phyloP scores from a whole-genome alignment of 2,888 invertebrate species.

The Temnothorax unifasciatus region DNA sequence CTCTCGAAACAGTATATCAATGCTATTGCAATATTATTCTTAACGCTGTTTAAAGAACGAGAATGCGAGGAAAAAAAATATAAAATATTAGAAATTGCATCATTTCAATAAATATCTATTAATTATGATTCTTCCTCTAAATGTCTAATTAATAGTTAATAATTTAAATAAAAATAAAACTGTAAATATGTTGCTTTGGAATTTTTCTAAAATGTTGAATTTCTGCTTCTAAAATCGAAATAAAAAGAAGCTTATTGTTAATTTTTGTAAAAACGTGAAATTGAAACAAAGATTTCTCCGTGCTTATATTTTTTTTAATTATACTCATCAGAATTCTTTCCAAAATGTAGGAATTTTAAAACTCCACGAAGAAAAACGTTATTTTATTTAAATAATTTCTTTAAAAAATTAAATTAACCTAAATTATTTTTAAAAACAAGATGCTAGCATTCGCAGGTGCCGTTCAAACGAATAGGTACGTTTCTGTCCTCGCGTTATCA shows the following conservation, averaged over 20 bases:
- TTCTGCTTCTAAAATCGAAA: background rate
- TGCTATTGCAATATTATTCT: background rate
- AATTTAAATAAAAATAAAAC: background rate
- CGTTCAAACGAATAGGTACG: background rate
- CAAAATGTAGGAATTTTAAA: background rate
- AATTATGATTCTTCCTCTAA: background rate
- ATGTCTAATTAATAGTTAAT: background rate
- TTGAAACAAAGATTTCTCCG: background rate
- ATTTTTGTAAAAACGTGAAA: background rate
- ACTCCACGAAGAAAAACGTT: background rate
- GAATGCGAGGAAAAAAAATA: background rate
- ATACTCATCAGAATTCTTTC: background rate
- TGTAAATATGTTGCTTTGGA: background rate
- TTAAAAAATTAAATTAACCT: background rate
- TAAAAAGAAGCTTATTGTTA: background rate
- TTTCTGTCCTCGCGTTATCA: conserved; percentile 26
- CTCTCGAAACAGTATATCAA: background rate
- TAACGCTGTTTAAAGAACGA: background rate
- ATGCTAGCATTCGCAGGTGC: background rate
- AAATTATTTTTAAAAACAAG: background rate
- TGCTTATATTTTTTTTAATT: background rate
- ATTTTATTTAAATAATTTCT: background rate
- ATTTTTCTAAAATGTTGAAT: background rate
- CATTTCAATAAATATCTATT: background rate
- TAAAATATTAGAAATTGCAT: background rate